These are phyloP conservation scores for Nerophis ophidion DNA, from an alignment of 2,113 vertebrate species.

Conservation along the genomic window DNA sequence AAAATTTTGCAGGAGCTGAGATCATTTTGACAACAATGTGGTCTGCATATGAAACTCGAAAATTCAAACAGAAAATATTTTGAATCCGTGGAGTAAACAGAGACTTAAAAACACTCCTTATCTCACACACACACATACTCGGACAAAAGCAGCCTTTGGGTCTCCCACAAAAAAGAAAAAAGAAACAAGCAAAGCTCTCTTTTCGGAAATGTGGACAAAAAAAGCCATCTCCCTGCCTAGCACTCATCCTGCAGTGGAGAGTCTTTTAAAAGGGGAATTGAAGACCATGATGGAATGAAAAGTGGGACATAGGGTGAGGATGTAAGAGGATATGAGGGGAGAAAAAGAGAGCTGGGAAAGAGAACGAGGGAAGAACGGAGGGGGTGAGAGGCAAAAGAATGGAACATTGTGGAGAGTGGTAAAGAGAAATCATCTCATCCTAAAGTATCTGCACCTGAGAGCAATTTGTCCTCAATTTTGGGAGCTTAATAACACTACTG, in stretches of 20 bases:
- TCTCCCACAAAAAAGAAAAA: slow-evolving; percentile 45
- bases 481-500: slow-evolving; percentile 61
- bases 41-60: too few species aligned
- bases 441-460: slow-evolving; percentile 68
- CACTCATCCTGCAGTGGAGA: slow-evolving; percentile 35
- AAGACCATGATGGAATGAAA: slow-evolving; percentile 47
- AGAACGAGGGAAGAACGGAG: slow-evolving; percentile 10
- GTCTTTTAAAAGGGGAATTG: slow-evolving; percentile 23
- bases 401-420: slow-evolving; percentile 12
- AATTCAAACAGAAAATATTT: slow-evolving; percentile 13
- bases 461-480: slow-evolving; percentile 70
- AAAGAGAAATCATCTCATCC: slow-evolving; percentile 55
- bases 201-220: slow-evolving; percentile 54
- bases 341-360: slow-evolving; percentile 16
- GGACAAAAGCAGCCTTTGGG: slow-evolving; percentile 50
- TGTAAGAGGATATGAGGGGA: slow-evolving; percentile 35
- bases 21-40: too few species aligned
- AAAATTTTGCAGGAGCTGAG: too few species aligned
- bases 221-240: slow-evolving; percentile 39
- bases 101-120: slow-evolving; percentile 5
- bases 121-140: slow-evolving; percentile 10
- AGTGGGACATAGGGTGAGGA: slow-evolving; percentile 33
- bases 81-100: too few species aligned
- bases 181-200: slow-evolving; percentile 34
- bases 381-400: slow-evolving; percentile 5